Evolutionary conservation across 2,888 invertebrate genomes (phyloP), one percentile per base, ranked within the genome.

Genomic region (Hybos culiciformis): DNA sequence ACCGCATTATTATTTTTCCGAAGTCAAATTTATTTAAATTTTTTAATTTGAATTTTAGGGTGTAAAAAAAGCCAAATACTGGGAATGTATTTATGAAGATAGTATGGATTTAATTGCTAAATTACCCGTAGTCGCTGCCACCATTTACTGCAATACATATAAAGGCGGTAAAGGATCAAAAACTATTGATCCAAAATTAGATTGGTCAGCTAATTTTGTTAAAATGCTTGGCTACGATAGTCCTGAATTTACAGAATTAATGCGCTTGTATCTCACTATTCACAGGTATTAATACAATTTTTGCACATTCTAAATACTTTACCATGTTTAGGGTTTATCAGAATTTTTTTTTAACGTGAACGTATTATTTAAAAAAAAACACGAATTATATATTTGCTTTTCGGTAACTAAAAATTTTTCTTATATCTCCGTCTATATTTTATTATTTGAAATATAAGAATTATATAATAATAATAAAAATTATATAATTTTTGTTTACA

Each of bases 51-150:
- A 7, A 7, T 46, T 29, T 12, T 21, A 55, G 54, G 83, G 83
- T 37, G 80, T 83, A 0, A 75, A 77, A 58, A 88, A 86, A 65
- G 57, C 71, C 45, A 74, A 77, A 54, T 87, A 84, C 62, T 90
- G 88, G 88, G 84, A 86, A 54, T 60, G 58, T 31, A 70, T 73
- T 4, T 90, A 82, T 60, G 87, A 90, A 67, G 90, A 90, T 61
- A 72, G 83, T 42, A 85, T 91, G 82, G 80, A 87, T 62, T 68
- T 91, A 53, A 84, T 91, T 57, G 88, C 87, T 47, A 90, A 88
- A 64, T 68, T 91, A 53, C 86, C 88, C 2, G 84, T 84, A 12
- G 75, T 90, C 11, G 88, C 88, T 19, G 84, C 90, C 19, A 80
- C 81, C 44, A 90, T 90, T 56, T 90, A 90, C 64, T 74, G 82